Base-by-base conservation (phyloP, 2,888 invertebrate species). In the Oscheius sp. region DNA sequence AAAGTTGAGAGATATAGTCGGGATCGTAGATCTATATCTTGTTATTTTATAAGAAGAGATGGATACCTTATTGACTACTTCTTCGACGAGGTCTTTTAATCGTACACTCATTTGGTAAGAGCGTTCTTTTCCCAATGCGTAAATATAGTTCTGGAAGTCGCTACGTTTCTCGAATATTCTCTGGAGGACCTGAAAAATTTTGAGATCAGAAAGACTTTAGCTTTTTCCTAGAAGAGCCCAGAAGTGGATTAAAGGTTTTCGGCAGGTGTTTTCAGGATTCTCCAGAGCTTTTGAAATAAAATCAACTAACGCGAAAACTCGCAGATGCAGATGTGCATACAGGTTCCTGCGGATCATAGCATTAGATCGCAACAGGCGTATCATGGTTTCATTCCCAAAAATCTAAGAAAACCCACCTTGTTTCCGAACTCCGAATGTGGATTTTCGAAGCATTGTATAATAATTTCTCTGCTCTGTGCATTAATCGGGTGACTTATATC, bases 141-240 rank as follows among this genome's bases (percentile, higher is more conserved):
- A 74, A 41, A 80, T 76, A 56, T 80, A 84, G 41, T 68, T 74
- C 54, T 80, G 80, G 67, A 79, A 81, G 67, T 85, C 85, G 17
- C 73, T 72, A 6, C 85, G 77, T 72, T 85, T 85, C 63, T 85
- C 84, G 71, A 81, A 82, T n/a, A 85, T 73, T 28, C 85, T 66
- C 72, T 80, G 80, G 17, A 78, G 71, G 17, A 77, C 75, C 80
- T 80, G 69, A 28, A 77, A 71, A 12, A 38, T 47, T 8, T 41
- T 59, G 59, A 5, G 17, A 12, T 5, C 54, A 9, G 36, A 14
- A 9, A 8, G 14, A 9, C 36, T 14, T 36, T 36, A 9, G 36
- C 36, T 6, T 14, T 41, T 12, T 12, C 12, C 12, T 41, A 4
- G n/a, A 41, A 17, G 4, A 4, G 3, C 41, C n/a, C n/a, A n/a